phyloP scores from a whole-genome alignment of 2,797 vertebrate species.

The Synaphobranchus kaupii region DNA sequence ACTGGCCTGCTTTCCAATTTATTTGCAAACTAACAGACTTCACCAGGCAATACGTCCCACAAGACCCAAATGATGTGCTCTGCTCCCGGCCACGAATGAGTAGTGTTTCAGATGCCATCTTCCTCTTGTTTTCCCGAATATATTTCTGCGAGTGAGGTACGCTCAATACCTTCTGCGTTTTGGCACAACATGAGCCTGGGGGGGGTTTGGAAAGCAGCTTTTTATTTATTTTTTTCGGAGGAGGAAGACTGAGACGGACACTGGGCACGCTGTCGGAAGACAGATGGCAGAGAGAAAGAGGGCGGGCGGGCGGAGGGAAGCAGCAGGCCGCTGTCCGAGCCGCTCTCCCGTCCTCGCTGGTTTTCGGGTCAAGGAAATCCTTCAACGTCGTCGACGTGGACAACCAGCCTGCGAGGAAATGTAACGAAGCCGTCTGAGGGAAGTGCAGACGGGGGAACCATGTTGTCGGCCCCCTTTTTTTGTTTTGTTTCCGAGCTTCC shows the following conservation, averaged over 20 bases:
- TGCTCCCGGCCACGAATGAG: slow-evolving; percentile 40
- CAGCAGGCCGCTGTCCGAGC: not conserved
- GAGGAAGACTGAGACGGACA: slow-evolving; percentile 29
- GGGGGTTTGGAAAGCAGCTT: not conserved
- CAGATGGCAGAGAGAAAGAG: not conserved
- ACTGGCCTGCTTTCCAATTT: slow-evolving; percentile 28
- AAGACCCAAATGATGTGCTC: slow-evolving; percentile 50
- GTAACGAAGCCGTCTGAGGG: not conserved
- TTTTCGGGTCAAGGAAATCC: not conserved
- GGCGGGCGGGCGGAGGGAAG: not conserved
- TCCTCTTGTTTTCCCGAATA: slow-evolving; percentile 46
- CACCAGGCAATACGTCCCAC: slow-evolving; percentile 40
- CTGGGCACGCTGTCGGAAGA: not conserved
- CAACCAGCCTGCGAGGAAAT: not conserved
- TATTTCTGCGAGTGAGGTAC: slow-evolving; percentile 39
- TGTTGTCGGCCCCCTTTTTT: not conserved
- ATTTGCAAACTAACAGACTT: slow-evolving; percentile 34
- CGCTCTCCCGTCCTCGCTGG: not conserved
- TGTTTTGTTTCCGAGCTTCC: not conserved
- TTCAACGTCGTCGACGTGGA: not conserved
- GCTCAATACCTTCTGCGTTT: slow-evolving; percentile 40
- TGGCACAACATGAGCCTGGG: slow-evolving; percentile 46
- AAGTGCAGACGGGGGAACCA: not conserved
- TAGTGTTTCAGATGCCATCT: slow-evolving; percentile 28
- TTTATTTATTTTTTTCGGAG: slow-evolving; percentile 7